Evolutionary conservation across 1,140 invertebrate genomes (phyloP).

Genomic region (Bombus cullumanus): DNA sequence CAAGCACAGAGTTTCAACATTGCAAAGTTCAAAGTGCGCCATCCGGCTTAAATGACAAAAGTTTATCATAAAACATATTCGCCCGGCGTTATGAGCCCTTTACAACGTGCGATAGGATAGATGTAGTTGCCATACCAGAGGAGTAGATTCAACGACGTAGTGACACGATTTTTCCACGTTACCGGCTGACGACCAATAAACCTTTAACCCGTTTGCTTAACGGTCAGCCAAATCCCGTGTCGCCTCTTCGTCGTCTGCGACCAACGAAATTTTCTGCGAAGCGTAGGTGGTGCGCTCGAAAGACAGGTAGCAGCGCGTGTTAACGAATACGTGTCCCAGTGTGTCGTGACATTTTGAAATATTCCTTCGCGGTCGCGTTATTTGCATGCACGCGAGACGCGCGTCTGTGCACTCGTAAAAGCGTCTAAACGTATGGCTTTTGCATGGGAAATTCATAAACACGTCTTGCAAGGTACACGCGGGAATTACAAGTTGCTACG

Average conservation of each 20-base stretch:
- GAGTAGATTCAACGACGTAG: conserved; percentile 1
- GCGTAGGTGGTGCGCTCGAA: no score
- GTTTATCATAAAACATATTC: conserved; percentile 21
- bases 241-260: background rate
- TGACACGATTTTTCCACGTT: conserved; percentile 35
- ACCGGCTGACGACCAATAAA: conserved; percentile 44
- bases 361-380: background rate
- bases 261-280: conserved; percentile 37
- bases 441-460: conserved; percentile 9
- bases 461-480: background rate
- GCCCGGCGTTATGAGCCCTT: background rate
- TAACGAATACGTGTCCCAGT: background rate
- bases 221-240: background rate
- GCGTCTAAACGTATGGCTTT: background rate
- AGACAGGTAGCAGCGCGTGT: no score
- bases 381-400: no score
- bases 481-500: background rate
- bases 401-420: background rate
- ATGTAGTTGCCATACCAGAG: background rate
- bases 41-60: background rate
- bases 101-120: no score
- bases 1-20: background rate
- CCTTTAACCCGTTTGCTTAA: conserved; percentile 21
- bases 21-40: background rate
- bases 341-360: conserved; percentile 24